Base-by-base conservation (phyloP, 2,797 vertebrate species). In the Sternotherus odoratus region DNA sequence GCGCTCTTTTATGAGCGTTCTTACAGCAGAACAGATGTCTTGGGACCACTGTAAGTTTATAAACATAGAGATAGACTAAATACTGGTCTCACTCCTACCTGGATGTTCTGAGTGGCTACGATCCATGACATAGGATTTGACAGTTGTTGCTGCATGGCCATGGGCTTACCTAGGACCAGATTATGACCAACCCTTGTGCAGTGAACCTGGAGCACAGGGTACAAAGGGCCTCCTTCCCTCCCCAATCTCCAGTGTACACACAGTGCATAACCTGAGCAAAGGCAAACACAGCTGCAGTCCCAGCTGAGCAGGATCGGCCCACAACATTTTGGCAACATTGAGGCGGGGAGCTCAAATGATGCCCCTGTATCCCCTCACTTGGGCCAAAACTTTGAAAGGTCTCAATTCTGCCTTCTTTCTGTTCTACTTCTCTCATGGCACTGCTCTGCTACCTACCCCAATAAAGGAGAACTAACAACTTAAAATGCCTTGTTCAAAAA, bases 1-100 rank as follows among this genome's bases (percentile, higher is more conserved):
- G 28, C 1, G 13, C 28, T 28, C 13, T 6, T 6, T 60, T 28
- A 30, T 3, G 13, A 60, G 28, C 3, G 6, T 13, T 6, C 13
- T 13, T 60, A 60, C 30, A 60, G 28, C 56, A 60, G 28, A 28
- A 16, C 57, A 60, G 57, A 4, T 28, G 13, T 60, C 30, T 33
- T 15, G 6, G 30, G 16, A 30, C 57, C 28, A 28, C 12, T 57
- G 5, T 57, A 30, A 13, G 12, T 28, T 56, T 56, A 26, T 57
- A 57, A 28, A 11, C 12, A 1, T 57, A 57, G 56, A 57, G 11
- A 28, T 57, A 26, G 11, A 57, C 57, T 33, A 66, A 66, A 11
- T 28, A 28, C 36, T 72, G 19, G 24, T 72, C 36, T 23, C 36
- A 26, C 36, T 24, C 36, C 23, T 12, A 2, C 69, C 8, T 12